A percentile compares a stretch with the other conserved stretches of the same genome.
phyloP scores from a whole-genome alignment of 2,888 invertebrate genomes.

The Ophion ellenae region DNA sequence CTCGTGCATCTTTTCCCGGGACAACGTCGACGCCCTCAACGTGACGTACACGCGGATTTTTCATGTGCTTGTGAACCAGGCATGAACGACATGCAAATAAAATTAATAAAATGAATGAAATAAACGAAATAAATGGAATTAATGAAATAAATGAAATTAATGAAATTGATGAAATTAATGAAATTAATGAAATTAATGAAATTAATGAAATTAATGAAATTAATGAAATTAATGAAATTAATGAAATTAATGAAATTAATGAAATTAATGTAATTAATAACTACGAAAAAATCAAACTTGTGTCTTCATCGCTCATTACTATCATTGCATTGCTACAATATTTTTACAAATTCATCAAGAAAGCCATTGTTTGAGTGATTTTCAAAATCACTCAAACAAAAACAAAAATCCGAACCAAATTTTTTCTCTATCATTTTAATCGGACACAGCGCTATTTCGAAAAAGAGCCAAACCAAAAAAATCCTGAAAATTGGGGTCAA shows the following conservation, averaged over 20 bases:
- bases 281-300: background rate
- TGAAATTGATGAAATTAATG: background rate
- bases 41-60: background rate
- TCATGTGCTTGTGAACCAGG: background rate
- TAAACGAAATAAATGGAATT: too few species aligned
- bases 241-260: background rate
- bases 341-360: background rate
- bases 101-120: background rate
- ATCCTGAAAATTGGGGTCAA: background rate
- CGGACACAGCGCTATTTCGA: background rate
- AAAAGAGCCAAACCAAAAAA: background rate
- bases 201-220: background rate
- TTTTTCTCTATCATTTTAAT: background rate
- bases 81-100: background rate
- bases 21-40: constrained; percentile 38
- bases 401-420: too few species aligned
- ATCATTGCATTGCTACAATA: background rate
- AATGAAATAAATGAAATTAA: background rate
- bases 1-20: constrained; percentile 34
- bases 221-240: too few species aligned
- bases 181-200: background rate
- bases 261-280: background rate
- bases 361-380: background rate
- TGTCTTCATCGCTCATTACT: background rate
- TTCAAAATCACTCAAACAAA: too few species aligned